Evolutionary conservation across 1,140 invertebrate genomes (phyloP).

Genomic region (Hestina assimilis): DNA sequence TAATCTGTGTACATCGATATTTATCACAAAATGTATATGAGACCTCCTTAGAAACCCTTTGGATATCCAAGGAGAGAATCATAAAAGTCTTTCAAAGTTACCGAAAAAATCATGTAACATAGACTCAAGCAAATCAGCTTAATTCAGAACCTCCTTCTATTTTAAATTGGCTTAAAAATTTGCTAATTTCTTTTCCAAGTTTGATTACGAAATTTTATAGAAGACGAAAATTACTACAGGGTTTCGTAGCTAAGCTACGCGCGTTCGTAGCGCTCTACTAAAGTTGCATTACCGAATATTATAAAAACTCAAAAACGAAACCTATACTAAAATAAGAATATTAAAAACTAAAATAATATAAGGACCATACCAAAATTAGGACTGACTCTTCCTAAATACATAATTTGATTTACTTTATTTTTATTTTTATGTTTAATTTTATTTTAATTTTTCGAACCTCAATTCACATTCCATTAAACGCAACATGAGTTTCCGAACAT

Average conservation of each 20-base stretch:
- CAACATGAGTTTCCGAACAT: not conserved
- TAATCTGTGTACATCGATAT: too few relatives aligned
- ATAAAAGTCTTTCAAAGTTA: too few relatives aligned
- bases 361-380: not conserved
- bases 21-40: too few relatives aligned
- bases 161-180: too few relatives aligned
- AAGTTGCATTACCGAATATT: not conserved
- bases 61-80: too few relatives aligned
- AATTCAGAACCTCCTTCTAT: too few relatives aligned
- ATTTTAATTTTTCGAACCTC: not conserved
- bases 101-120: too few relatives aligned
- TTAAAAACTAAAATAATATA: not conserved
- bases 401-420: not conserved
- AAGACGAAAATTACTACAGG: constrained; percentile 20
- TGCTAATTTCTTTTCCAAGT: not conserved
- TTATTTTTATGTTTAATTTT: not conserved
- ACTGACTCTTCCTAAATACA: not conserved
- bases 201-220: constrained; percentile 13
- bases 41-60: too few relatives aligned
- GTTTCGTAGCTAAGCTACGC: constrained; percentile 14
- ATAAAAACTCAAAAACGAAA: not conserved
- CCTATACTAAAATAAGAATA: not conserved
- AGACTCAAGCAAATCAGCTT: too few relatives aligned
- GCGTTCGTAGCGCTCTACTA: constrained; percentile 14
- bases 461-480: not conserved